phyloP scores from a whole-genome alignment of 2,113 vertebrate genomes.

The Climacteris rufus region DNA sequence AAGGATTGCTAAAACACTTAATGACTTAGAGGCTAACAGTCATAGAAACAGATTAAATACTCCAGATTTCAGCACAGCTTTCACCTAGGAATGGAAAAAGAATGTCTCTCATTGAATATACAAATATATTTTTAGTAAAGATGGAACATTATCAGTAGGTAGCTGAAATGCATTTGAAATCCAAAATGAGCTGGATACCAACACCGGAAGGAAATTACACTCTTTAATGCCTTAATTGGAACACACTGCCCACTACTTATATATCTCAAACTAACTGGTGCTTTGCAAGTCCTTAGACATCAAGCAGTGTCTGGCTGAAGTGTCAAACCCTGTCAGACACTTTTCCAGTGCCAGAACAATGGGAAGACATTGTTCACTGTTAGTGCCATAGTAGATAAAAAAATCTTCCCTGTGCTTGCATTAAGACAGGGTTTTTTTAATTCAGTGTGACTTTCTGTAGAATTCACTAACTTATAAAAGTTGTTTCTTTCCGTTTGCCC shows the following conservation, averaged over 20 bases:
- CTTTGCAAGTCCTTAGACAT: background rate
- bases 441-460: background rate
- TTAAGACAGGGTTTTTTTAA: background rate
- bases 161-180: background rate
- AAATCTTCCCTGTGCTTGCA: background rate
- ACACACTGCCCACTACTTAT: background rate
- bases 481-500: background rate
- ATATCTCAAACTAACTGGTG: background rate
- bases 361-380: background rate
- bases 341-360: no score
- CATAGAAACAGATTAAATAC: background rate
- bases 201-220: background rate
- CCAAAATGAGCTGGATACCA: background rate
- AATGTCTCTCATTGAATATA: background rate
- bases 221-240: background rate
- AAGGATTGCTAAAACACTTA: background rate
- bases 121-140: background rate
- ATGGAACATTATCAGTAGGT: background rate
- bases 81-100: background rate
- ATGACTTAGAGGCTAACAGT: background rate
- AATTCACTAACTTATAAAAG: background rate
- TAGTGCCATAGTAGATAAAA: background rate
- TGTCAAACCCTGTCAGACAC: no score
- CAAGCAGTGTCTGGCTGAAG: background rate
- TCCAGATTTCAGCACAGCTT: background rate